Base-by-base conservation (phyloP, 1,140 invertebrate species). In the Temnothorax nylanderi region DNA sequence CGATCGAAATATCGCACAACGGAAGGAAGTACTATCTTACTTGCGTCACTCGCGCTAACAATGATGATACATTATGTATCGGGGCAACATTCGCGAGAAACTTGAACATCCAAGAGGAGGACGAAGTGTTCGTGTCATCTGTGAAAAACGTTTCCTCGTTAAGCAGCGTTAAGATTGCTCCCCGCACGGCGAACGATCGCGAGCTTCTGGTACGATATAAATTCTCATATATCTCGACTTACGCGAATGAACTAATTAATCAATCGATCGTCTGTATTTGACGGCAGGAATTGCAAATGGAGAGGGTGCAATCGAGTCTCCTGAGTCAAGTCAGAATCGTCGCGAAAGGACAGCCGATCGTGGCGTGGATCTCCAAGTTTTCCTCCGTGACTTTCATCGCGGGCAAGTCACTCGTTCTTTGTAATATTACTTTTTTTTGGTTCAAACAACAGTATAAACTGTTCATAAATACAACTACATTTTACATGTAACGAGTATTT, bases 131-230 rank as follows among this genome's bases (percentile, higher is more conserved):
- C 32, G 89, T 95, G 32, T 92, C 92, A 2, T 90, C 75, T 4
- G 16, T 92, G 18, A 72, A 91, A 26, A 65, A 92, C 21, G 74
- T 91, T 18, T 84, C 92, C 6, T 72, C 88, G 32, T 56, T 95
- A 32, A 93, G 87, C 37, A 93, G 90, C 71, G 81, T 95, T 44
- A 72, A 80, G 47, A 93, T 95, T 0, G 69, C 65, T 34, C 96
- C 96, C 6, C 76, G 93, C 49, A 95, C 93, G n/a, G 56, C 88
- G 34, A 93, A 96, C 86, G 96, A 97, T 89, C 96, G 96, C 94
- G 96, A 96, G 93, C 96, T 96, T 88, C 82, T 96, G 91, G 95
- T 96, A 91, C 21, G 90, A 49, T 65, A 71, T 54, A 41, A 11
- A 11, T 13, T 47, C 0, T 60, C 18, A 32, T 11, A n/a, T 3